These are phyloP conservation scores for Volucella bombylans DNA, from an alignment of 2,888 invertebrate species.

Conservation along the genomic window DNA sequence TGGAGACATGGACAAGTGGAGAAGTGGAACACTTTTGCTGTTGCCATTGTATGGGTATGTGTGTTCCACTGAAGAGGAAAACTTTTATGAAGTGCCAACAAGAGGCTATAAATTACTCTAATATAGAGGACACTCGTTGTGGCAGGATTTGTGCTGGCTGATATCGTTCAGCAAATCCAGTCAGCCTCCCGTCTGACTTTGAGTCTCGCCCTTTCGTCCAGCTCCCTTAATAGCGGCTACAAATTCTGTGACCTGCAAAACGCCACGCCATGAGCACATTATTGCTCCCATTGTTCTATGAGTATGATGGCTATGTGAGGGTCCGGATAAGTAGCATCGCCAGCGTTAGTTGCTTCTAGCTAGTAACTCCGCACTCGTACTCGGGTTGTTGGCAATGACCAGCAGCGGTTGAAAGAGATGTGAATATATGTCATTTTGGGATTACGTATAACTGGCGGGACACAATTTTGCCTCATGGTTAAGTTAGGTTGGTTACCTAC, in stretches of 20 bases:
- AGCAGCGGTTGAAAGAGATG: constrained; percentile 38
- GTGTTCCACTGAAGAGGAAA: constrained; percentile 66
- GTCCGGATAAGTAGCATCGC: background rate
- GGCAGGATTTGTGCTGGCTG: constrained; percentile 68
- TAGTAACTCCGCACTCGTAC: constrained; percentile 19
- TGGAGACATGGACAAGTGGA: constrained; percentile 46
- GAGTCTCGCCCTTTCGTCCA: background rate
- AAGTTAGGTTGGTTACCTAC: constrained; percentile 21
- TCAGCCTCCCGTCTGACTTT: constrained; percentile 11
- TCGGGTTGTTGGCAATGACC: constrained; percentile 50
- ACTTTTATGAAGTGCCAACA: constrained; percentile 74
- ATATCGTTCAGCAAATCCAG: constrained; percentile 52
- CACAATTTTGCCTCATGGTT: constrained; percentile 49
- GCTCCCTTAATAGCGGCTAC: background rate
- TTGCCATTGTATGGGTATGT: constrained; percentile 35
- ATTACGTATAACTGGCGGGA: constrained; percentile 61
- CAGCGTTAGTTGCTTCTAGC: constrained; percentile 5
- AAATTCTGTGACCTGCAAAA: constrained; percentile 53
- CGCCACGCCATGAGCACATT: constrained; percentile 61
- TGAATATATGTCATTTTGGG: constrained; percentile 69
- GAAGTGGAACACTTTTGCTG: constrained; percentile 66
- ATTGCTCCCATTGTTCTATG: constrained; percentile 42
- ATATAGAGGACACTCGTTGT: constrained; percentile 70
- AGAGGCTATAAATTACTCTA: constrained; percentile 74
- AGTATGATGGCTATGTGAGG: constrained; percentile 43